Conservation (phyloP, 1,140 invertebrate species). For the Brachionus asplanchnoidis region DNA sequence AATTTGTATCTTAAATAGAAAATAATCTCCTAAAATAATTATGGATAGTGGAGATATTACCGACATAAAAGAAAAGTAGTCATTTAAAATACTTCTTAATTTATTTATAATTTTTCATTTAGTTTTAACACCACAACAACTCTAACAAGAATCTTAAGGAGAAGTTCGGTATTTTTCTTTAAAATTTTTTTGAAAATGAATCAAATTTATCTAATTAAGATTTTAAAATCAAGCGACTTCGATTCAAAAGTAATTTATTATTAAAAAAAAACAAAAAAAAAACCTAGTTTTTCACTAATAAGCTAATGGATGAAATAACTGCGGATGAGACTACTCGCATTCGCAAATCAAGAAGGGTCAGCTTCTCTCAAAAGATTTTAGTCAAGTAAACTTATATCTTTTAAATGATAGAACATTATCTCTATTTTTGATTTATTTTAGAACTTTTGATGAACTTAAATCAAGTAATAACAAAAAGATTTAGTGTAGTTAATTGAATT, state of each 20-base stretch:
- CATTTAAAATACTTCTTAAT: neutral
- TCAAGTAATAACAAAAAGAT: neutral
- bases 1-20: no score
- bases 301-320: slow-evolving; percentile 4
- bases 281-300: neutral
- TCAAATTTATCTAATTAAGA: neutral
- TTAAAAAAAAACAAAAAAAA: neutral
- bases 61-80: neutral
- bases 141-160: neutral
- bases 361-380: neutral
- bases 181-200: neutral
- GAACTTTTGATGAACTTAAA: neutral
- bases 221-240: neutral
- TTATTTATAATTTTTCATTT: neutral
- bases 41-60: neutral
- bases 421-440: neutral
- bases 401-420: neutral
- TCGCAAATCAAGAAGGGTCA: neutral
- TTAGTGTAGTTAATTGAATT: no score
- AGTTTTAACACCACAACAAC: neutral
- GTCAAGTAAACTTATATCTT: neutral
- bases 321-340: neutral
- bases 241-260: neutral
- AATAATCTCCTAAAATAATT: no score
- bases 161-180: neutral